phyloP scores from a whole-genome alignment of 2,888 invertebrate species.

The Thymelicus sylvestris region DNA sequence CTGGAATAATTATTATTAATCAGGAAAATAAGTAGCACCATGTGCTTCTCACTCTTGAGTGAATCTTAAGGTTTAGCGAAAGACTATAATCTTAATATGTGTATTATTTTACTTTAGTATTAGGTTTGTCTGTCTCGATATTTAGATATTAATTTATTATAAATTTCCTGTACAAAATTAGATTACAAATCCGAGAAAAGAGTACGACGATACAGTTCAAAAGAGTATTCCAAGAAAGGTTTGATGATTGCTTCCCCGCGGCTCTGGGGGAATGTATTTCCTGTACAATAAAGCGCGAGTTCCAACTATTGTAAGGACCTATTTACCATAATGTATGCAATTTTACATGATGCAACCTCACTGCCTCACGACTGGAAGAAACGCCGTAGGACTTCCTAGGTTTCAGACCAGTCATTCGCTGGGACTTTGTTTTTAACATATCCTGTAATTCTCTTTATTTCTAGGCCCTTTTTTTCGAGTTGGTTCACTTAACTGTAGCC shows the following conservation, averaged over 20 bases:
- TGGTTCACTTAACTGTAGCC: background rate
- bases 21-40: too few species aligned
- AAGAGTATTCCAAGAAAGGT: conserved; percentile 22
- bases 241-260: conserved; percentile 28
- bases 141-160: too few species aligned
- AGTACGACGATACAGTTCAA: conserved; percentile 17
- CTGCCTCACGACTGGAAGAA: conserved; percentile 34
- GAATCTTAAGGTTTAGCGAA: too few species aligned
- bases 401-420: conserved; percentile 13
- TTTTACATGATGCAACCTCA: conserved; percentile 32
- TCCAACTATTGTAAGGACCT: conserved; percentile 36
- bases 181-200: background rate
- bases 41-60: too few species aligned
- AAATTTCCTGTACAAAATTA: background rate
- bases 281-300: conserved; percentile 37
- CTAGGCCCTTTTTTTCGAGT: too few species aligned
- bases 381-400: conserved; percentile 34
- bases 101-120: too few species aligned
- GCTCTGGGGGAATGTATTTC: conserved; percentile 20
- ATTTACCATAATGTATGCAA: conserved; percentile 37
- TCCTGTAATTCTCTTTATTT: background rate
- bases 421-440: conserved; percentile 1
- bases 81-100: too few species aligned
- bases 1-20: too few species aligned
- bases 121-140: too few species aligned